Conservation (phyloP, 2,888 invertebrate genomes). For the Auanema freiburgensis region DNA sequence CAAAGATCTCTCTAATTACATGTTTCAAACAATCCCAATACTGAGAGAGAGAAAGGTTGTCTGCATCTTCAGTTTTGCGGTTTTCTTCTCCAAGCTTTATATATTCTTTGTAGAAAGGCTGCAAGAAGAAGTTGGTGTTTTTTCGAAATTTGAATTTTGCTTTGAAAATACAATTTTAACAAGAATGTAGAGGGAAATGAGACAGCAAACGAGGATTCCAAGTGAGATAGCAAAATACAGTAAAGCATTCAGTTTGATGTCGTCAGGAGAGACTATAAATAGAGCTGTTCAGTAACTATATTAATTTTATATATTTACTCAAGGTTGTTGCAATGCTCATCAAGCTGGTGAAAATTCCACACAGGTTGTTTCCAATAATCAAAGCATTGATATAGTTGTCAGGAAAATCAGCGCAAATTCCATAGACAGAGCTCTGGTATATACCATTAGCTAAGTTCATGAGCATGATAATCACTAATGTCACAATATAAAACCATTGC, state of each 20-base stretch:
- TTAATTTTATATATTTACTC: constrained; percentile 36
- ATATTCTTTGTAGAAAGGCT: constrained; percentile 44
- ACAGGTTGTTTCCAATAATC: constrained; percentile 71
- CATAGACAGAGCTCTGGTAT: constrained; percentile 89
- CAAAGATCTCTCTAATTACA: constrained; percentile 17
- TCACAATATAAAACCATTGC: constrained; percentile 66
- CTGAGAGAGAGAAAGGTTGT: constrained; percentile 33
- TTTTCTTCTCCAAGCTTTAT: constrained; percentile 31
- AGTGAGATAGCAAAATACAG: constrained; percentile 96
- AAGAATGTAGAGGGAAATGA: constrained; percentile 91
- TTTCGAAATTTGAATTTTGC: background rate
- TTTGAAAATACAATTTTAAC: constrained; percentile 77
- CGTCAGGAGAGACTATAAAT: constrained; percentile 42
- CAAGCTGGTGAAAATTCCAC: constrained; percentile 63
- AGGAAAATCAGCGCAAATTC: constrained; percentile 88
- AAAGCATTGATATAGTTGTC: constrained; percentile 86
- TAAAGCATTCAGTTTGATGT: constrained; percentile 75
- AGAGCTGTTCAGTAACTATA: background rate
- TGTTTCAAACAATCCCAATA: constrained; percentile 40
- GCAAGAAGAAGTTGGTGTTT: constrained; percentile 5
- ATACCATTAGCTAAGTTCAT: constrained; percentile 82
- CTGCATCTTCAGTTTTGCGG: constrained; percentile 27
- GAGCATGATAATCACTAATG: constrained; percentile 66
- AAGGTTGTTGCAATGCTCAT: constrained; percentile 57
- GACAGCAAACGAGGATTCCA: constrained; percentile 84